Percentiles rank a stretch among this genome's conserved stretches.
Evolutionary conservation across 2,113 vertebrate genomes (phyloP).

Genomic region (Paramormyrops kingsleyae): DNA sequence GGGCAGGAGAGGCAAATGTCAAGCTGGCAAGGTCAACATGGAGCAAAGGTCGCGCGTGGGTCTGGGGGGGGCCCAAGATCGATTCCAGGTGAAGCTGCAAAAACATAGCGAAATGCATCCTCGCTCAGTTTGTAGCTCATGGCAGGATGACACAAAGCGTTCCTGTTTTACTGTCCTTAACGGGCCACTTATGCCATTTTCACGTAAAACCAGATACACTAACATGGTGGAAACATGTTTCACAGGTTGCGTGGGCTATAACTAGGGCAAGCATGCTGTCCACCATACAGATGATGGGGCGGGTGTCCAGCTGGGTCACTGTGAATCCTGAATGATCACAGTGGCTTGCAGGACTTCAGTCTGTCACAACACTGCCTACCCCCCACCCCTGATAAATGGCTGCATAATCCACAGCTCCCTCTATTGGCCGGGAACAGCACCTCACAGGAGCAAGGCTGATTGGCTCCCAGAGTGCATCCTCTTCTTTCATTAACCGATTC

Average conservation of each 20-base stretch:
- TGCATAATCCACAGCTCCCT: not conserved
- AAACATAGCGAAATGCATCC: slow-evolving; percentile 16
- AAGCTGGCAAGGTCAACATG: slow-evolving; percentile 31
- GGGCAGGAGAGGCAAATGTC: slow-evolving; percentile 24
- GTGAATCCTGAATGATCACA: not conserved
- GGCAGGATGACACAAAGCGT: not conserved
- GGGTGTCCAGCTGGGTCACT: not conserved
- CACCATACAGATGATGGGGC: not conserved
- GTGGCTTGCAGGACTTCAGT: not conserved
- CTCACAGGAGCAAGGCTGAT: not conserved
- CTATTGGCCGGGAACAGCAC: not conserved
- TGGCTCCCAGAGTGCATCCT: not conserved
- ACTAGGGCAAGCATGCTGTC: not conserved
- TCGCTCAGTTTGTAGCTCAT: not conserved
- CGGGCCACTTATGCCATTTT: not conserved
- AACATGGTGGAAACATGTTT: not conserved
- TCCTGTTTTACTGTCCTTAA: not conserved
- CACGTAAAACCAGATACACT: not conserved
- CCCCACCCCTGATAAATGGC: not conserved
- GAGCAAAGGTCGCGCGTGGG: slow-evolving; percentile 16
- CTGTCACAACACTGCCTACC: not conserved
- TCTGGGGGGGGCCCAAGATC: not conserved
- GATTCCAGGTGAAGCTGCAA: slow-evolving; percentile 36
- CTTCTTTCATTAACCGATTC: not conserved
- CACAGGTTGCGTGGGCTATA: not conserved